Conservation (phyloP, 2,113 vertebrate genomes). For the Montifringilla adamsi region DNA sequence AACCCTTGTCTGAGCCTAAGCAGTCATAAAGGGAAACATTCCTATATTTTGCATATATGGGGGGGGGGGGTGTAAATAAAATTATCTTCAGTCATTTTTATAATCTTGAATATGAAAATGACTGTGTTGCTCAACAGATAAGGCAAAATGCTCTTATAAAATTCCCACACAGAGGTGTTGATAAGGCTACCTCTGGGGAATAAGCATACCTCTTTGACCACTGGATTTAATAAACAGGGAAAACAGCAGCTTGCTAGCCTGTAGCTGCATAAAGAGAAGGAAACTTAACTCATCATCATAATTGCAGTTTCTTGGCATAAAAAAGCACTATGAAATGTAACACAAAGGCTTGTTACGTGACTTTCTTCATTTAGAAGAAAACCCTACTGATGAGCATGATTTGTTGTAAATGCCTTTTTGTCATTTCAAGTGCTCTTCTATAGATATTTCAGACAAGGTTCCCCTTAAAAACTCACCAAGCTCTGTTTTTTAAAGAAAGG, state of each 20-base stretch:
- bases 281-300: not conserved
- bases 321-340: not conserved
- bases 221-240: not conserved
- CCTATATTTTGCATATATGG: not conserved
- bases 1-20: not conserved
- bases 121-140: not conserved
- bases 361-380: not conserved
- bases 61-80: not conserved
- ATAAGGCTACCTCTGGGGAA: not conserved
- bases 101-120: not conserved
- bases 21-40: not conserved
- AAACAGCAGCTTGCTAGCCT: not conserved
- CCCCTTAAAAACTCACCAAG: not conserved
- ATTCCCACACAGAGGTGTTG: not conserved
- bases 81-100: not conserved
- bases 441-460: not conserved
- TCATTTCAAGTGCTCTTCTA: not conserved
- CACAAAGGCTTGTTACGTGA: not conserved
- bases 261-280: not conserved
- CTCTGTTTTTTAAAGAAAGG: not conserved
- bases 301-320: not conserved
- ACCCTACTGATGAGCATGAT: not conserved
- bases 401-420: not conserved
- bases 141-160: not conserved
- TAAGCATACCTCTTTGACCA: not conserved